Evolutionary conservation across 2,888 invertebrate species (phyloP).

Genomic region (Stramonita haemastoma): DNA sequence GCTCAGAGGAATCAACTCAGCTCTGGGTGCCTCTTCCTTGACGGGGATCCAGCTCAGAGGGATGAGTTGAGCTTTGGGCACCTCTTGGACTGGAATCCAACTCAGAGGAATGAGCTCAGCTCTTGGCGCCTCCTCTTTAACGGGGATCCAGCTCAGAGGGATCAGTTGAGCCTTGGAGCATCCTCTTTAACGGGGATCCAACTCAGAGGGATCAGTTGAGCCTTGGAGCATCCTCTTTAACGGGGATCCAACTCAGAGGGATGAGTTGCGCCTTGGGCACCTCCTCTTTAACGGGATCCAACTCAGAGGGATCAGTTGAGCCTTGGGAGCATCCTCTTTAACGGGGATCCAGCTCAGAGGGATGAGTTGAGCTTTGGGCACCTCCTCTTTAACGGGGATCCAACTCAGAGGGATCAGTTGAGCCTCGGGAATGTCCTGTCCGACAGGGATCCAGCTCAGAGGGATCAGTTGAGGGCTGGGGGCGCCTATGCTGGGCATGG

Average conservation of each 20-base stretch:
- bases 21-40: too few relatives aligned
- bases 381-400: neutral
- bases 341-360: conserved; percentile 19
- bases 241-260: neutral
- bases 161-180: conserved; percentile 11
- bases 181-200: neutral
- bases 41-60: conserved; percentile 13
- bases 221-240: neutral
- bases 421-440: neutral
- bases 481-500: neutral
- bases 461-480: neutral
- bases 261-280: neutral
- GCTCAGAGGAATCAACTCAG: too few relatives aligned
- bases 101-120: conserved; percentile 3
- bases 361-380: neutral
- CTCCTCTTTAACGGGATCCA: neutral
- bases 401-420: conserved; percentile 10
- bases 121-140: neutral
- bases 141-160: conserved; percentile 13
- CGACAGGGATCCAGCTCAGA: conserved; percentile 12
- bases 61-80: neutral
- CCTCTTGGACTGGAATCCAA: neutral
- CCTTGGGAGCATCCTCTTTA: neutral
- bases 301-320: conserved; percentile 8
- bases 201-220: conserved; percentile 13